A percentile compares a stretch with the other conserved stretches of the same genome.
Evolutionary conservation across 2,888 invertebrate genomes (phyloP).

Genomic region (Subacronicta megacephala): DNA sequence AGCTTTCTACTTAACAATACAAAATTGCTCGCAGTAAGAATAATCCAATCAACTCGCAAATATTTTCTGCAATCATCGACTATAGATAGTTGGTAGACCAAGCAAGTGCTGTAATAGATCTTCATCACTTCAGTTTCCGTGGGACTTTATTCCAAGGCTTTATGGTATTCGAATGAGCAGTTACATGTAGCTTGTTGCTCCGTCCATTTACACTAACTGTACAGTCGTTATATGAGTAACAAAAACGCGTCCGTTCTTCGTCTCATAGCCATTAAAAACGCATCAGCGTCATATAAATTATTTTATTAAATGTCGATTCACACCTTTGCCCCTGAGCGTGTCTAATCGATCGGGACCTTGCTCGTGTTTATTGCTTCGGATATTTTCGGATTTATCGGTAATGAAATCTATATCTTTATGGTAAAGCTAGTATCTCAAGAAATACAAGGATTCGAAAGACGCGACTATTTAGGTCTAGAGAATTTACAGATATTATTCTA

Average conservation of each 20-base stretch:
- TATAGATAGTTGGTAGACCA: too few species aligned
- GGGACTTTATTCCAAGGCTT: constrained; percentile 1
- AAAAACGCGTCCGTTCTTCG: constrained; percentile 55
- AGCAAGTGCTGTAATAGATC: not conserved
- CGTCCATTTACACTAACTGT: constrained; percentile 42
- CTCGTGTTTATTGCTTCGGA: constrained; percentile 56
- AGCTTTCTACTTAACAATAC: too few species aligned
- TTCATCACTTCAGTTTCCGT: not conserved
- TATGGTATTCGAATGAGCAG: constrained; percentile 34
- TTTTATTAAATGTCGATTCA: constrained; percentile 87
- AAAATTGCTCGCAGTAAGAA: too few species aligned
- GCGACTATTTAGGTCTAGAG: too few species aligned
- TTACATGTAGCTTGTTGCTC: constrained; percentile 32
- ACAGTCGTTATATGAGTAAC: constrained; percentile 44
- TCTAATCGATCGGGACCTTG: constrained; percentile 72
- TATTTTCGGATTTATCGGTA: constrained; percentile 33
- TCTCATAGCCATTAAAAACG: constrained; percentile 81
- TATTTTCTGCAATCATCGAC: too few species aligned
- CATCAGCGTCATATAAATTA: constrained; percentile 83
- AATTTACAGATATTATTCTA: too few species aligned
- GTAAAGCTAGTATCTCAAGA: not conserved
- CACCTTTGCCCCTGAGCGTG: constrained; percentile 80
- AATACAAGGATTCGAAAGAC: not conserved
- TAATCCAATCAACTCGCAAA: too few species aligned
- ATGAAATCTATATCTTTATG: constrained; percentile 6